These are phyloP conservation scores for Mormyrops boulengeri DNA, from an alignment of 2,797 vertebrate genomes.

Conservation along the genomic window DNA sequence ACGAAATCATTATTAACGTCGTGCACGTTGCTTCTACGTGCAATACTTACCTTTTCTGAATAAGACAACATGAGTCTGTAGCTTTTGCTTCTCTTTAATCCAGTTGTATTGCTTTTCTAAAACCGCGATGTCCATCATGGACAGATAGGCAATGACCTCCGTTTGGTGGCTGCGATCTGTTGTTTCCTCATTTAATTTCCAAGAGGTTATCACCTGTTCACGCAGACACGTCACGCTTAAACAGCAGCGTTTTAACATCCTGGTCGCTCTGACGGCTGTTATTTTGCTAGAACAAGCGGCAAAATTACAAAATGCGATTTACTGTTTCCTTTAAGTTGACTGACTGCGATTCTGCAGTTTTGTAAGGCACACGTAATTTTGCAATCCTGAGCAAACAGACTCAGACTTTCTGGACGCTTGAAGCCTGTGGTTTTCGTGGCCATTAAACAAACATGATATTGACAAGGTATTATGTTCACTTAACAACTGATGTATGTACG, in stretches of 20 bases:
- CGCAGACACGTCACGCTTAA: slow-evolving; percentile 51
- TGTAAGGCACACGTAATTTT: not conserved
- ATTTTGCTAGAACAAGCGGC: not conserved
- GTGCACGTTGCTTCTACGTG: not conserved
- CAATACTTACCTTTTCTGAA: slow-evolving; percentile 60
- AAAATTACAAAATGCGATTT: not conserved
- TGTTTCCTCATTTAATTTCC: slow-evolving; percentile 48
- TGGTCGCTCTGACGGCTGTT: slow-evolving; percentile 34
- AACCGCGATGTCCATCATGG: slow-evolving; percentile 60
- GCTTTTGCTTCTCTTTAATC: slow-evolving; percentile 62
- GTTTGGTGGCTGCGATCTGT: slow-evolving; percentile 52
- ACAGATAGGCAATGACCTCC: slow-evolving; percentile 39
- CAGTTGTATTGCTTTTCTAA: slow-evolving; percentile 63
- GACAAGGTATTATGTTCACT: not conserved
- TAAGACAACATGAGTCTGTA: slow-evolving; percentile 54
- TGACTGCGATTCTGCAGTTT: not conserved
- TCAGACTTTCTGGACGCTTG: slow-evolving; percentile 26
- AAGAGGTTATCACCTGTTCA: slow-evolving; percentile 52
- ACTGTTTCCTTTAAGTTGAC: not conserved
- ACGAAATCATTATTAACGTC: not conserved
- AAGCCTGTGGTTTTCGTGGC: slow-evolving; percentile 26
- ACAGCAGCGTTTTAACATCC: slow-evolving; percentile 51
- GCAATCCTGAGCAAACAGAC: slow-evolving; percentile 39
- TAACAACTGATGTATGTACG: not conserved
- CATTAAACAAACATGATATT: not conserved